These are phyloP conservation scores for Cheilosia scutellata DNA, from an alignment of 2,888 invertebrate species.

Conservation along the genomic window DNA sequence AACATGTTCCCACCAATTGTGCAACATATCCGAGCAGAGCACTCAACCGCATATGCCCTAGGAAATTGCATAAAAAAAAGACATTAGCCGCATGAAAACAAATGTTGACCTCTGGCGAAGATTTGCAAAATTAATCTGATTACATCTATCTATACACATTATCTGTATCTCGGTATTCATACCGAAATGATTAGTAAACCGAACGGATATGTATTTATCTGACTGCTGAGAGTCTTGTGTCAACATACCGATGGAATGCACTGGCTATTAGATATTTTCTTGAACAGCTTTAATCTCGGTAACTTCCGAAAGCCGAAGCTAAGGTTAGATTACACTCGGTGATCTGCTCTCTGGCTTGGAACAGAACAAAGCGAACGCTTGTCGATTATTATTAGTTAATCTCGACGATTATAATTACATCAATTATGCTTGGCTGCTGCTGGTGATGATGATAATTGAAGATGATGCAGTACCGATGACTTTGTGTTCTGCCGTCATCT, in stretches of 20 bases:
- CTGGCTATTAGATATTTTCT: slow-evolving; percentile 30
- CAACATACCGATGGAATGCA: slow-evolving; percentile 46
- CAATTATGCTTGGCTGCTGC: slow-evolving; percentile 51
- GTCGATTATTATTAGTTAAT: slow-evolving; percentile 70
- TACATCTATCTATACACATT: slow-evolving; percentile 30
- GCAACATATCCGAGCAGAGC: slow-evolving; percentile 55
- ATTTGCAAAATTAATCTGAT: slow-evolving; percentile 69
- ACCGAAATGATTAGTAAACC: slow-evolving; percentile 49
- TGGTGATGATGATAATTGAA: slow-evolving; percentile 13
- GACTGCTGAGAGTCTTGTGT: slow-evolving; percentile 41
- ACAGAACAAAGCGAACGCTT: slow-evolving; percentile 70
- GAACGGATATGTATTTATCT: slow-evolving; percentile 34
- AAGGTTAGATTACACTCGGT: slow-evolving; percentile 53
- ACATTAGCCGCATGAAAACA: slow-evolving; percentile 7
- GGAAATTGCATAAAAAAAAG: slow-evolving; percentile 52
- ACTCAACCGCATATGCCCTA: slow-evolving; percentile 70
- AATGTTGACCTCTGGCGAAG: slow-evolving; percentile 54
- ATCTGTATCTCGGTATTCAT: slow-evolving; percentile 36
- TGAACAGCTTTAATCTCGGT: slow-evolving; percentile 1
- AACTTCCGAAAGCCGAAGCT: slow-evolving; percentile 57
- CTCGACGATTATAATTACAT: slow-evolving; percentile 72
- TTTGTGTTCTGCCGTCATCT: slow-evolving; percentile 40
- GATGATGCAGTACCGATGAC: slow-evolving; percentile 44
- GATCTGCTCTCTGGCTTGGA: slow-evolving; percentile 67
- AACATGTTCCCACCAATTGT: slow-evolving; percentile 42